A percentile compares a stretch with the other conserved stretches of the same genome.
Conservation (phyloP, 2,888 invertebrate species). For the Enchytraeus crypticus region DNA sequence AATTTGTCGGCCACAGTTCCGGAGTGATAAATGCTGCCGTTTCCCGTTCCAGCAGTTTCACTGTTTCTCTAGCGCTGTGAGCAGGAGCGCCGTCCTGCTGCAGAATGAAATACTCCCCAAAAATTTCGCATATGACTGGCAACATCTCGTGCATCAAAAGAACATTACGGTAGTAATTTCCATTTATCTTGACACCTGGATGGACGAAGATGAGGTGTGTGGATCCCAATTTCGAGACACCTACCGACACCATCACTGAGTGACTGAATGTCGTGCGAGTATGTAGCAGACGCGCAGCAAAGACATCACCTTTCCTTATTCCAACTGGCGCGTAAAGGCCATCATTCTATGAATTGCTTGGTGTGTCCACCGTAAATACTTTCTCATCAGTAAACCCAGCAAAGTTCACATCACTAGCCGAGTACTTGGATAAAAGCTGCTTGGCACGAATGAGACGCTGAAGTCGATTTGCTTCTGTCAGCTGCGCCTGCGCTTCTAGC, state of each 20-base stretch:
- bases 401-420: too few species aligned
- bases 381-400: slow-evolving; percentile 3
- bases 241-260: slow-evolving; percentile 4
- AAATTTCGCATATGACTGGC: slow-evolving; percentile 1
- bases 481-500: too few species aligned
- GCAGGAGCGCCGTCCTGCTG: slow-evolving; percentile 6
- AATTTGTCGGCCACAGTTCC: slow-evolving; percentile 1
- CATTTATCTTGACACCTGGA: slow-evolving; percentile 3
- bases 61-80: not conserved
- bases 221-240: not conserved
- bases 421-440: too few species aligned
- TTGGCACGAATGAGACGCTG: too few species aligned
- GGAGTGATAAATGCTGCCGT: slow-evolving; percentile 2
- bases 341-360: not conserved
- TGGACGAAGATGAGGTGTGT: slow-evolving; percentile 1
- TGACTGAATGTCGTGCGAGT: slow-evolving; percentile 2
- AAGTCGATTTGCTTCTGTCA: too few species aligned
- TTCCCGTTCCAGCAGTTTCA: not conserved
- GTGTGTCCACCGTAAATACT: not conserved
- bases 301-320: not conserved
- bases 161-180: not conserved
- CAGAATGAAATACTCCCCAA: not conserved
- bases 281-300: not conserved
- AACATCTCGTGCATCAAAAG: not conserved
- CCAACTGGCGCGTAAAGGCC: too few species aligned